Base-by-base conservation (phyloP, 64 coral and sea anemone genomes). In the Acropora tenuis region DNA sequence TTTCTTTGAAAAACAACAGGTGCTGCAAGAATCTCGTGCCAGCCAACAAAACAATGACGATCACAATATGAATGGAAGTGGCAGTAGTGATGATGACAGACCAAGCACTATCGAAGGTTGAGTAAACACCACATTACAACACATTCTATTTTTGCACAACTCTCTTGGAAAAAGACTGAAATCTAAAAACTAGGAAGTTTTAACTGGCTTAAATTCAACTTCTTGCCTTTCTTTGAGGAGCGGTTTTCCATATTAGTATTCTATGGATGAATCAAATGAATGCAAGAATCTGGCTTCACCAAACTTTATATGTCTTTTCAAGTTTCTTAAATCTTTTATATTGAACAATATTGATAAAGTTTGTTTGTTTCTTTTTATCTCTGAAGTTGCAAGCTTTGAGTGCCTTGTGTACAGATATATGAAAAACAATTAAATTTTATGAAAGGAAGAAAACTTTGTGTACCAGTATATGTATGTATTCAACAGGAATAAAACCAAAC, bases 61-160 rank as follows among this genome's bases (percentile, higher is more conserved):
- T 84, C 78, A 78, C 78, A 84, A 89, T 11, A 69, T 89, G 84
- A 81, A 73, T 48, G 58, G 81, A 2, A 55, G 52, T 10, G 53
- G 76, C 30, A 30, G 30, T 4, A 47, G 80, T 79, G 67, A 73
- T 67, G 48, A 47, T 18, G 94, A 88, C 13, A 57, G 57, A 45
- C 69, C 85, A 55, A 88, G 89, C 5, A 95, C 89, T 43, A 95
- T 55, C 46, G 88, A 63, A 95, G 90, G 94, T 95, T 19, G 74
- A 74, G 18, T 46, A 79, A 6, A 41, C 68, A n/a, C 17, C 8
- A 7, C 4, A 4, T 41, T 19, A 71, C 9, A 20, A 71, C 20
- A 10, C 0, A 71, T 40, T 19, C 4, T 6, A 4, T 71, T n/a
- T 13, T 17, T 6, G 12, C 17, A 68, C 17, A n/a, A 78, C 74